Conservation (phyloP, 1,140 invertebrate genomes). For the Drosophila arizonae region DNA sequence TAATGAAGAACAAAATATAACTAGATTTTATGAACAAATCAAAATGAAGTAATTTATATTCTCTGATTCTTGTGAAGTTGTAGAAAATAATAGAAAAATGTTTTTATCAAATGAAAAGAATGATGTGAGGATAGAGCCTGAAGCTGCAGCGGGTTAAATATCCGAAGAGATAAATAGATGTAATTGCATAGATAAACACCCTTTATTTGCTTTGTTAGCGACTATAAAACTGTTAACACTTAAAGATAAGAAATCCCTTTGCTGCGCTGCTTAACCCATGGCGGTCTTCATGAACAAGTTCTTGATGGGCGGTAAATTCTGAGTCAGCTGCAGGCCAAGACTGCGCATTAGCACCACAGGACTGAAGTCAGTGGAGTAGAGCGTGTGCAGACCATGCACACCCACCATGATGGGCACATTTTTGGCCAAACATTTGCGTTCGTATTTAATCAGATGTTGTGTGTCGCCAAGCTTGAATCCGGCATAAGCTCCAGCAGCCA, state of each 20-base stretch:
- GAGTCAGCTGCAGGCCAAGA: slow-evolving; percentile 92
- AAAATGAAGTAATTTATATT: background rate
- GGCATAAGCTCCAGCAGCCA: slow-evolving; percentile 88
- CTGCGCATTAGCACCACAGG: slow-evolving; percentile 92
- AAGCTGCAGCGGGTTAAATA: too few relatives aligned
- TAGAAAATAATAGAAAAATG: too few relatives aligned
- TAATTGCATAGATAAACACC: slow-evolving; percentile 13
- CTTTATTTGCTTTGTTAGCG: slow-evolving; percentile 42
- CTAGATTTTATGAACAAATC: background rate
- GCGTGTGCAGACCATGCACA: slow-evolving; percentile 93
- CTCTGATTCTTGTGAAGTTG: background rate
- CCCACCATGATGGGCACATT: slow-evolving; percentile 94
- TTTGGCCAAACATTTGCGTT: slow-evolving; percentile 91
- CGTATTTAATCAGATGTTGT: slow-evolving; percentile 91
- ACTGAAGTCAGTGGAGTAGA: slow-evolving; percentile 90
- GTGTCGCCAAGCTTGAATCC: slow-evolving; percentile 89
- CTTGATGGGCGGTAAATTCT: slow-evolving; percentile 91
- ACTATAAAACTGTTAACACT: slow-evolving; percentile 52
- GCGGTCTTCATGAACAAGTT: slow-evolving; percentile 80
- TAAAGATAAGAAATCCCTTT: slow-evolving; percentile 38
- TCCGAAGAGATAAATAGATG: too few relatives aligned
- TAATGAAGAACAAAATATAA: background rate
- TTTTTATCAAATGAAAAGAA: too few relatives aligned
- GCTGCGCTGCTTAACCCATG: slow-evolving; percentile 54
- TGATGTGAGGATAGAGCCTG: too few relatives aligned